phyloP scores from a whole-genome alignment of 2,888 invertebrate genomes.

The Philereme vetulata region DNA sequence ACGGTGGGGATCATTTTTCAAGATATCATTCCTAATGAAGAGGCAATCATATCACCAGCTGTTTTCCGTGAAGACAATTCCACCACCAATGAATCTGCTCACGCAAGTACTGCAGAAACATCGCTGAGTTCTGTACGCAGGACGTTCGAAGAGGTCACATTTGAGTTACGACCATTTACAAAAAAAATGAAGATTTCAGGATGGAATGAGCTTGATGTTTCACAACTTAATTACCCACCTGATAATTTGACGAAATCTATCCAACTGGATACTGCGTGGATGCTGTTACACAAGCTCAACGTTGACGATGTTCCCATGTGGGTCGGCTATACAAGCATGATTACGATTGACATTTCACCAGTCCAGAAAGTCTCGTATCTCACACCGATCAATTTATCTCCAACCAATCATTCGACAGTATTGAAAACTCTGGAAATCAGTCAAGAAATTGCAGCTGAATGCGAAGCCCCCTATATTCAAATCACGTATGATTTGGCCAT shows the following conservation, averaged over 20 bases:
- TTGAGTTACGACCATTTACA: slow-evolving; percentile 33
- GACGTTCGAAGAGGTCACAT: slow-evolving; percentile 36
- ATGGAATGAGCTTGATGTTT: slow-evolving; percentile 28
- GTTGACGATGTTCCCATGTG: slow-evolving; percentile 41
- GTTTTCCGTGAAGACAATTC: no score
- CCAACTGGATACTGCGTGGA: slow-evolving; percentile 32
- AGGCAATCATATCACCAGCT: no score
- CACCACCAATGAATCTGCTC: no score
- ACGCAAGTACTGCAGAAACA: slow-evolving; percentile 6
- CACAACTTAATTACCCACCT: slow-evolving; percentile 36
- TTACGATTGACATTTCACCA: slow-evolving; percentile 37
- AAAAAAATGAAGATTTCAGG: slow-evolving; percentile 41
- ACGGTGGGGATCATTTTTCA: no score
- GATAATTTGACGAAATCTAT: slow-evolving; percentile 30
- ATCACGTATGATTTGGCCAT: slow-evolving; percentile 48
- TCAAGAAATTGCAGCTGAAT: slow-evolving; percentile 42
- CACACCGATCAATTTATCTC: slow-evolving; percentile 48
- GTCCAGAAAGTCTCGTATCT: slow-evolving; percentile 48
- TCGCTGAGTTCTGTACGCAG: slow-evolving; percentile 33
- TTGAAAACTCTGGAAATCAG: slow-evolving; percentile 42
- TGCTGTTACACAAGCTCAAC: slow-evolving; percentile 30
- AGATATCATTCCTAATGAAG: no score
- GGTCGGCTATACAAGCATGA: slow-evolving; percentile 47
- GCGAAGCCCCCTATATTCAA: slow-evolving; percentile 39
- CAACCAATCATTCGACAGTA: slow-evolving; percentile 44